Evolutionary conservation across 2,888 invertebrate genomes (phyloP), one percentile per base, ranked within the genome.

Genomic region (Drosophila mimica): DNA sequence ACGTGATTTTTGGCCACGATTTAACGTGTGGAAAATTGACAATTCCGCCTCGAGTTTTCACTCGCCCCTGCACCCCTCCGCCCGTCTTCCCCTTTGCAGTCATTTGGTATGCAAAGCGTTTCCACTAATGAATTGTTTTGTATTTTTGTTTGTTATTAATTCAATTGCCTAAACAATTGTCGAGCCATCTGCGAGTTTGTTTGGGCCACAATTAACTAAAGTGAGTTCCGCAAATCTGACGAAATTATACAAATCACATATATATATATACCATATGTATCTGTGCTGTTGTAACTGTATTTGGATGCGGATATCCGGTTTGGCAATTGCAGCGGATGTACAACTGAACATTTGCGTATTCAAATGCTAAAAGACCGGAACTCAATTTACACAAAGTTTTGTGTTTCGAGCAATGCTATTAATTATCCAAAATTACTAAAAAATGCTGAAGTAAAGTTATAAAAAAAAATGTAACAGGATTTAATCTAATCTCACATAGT

Each of bases 21-120:
- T 76, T 84, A 83, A 82, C 79, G 84, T 83, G 84, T 84, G 83
- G 83, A 84, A 84, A 84, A 84, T 84, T 84, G 82, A 74, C 74
- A 76, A 84, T 81, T 84, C 83, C 84, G 83, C 31, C 72, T 66
- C 57, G 67, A 57, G 11, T 56, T 70, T 74, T 71, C 62, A 28
- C 33, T 28, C 34, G 6, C 15, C 38, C 67, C 57, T 46, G 58
- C 46, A n/a, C 11, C 0, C 2, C n/a, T n/a, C n/a, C n/a, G n/a
- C n/a, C n/a, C n/a, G n/a, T n/a, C n/a, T n/a, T n/a, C 5, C 6
- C 11, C 11, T 9, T 31, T 30, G 31, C 25, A 30, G 61, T 73
- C 62, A 68, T 76, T 71, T 73, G 31, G 69, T 70, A 81, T 81
- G 76, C 81, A 71, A 70, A 74, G 54, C 66, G 34, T 60, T 40